Conservation (phyloP, 2,888 invertebrate species). For the Temnothorax unifasciatus region DNA sequence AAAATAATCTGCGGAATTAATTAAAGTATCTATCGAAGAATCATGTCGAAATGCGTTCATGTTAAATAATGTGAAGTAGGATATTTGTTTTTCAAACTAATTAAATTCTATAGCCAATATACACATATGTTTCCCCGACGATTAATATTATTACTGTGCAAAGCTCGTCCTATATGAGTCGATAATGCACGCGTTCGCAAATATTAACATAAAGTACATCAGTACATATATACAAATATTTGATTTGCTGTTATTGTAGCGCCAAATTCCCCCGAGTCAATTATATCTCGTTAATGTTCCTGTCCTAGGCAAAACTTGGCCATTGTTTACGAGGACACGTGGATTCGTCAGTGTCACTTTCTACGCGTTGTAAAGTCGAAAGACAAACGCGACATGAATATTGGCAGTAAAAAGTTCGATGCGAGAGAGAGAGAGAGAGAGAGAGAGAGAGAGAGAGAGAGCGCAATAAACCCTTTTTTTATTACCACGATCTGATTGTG, state of each 20-base stretch:
- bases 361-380: not conserved
- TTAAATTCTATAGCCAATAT: constrained; percentile 23
- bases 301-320: not conserved
- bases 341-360: not conserved
- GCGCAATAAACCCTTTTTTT: constrained; percentile 12
- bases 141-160: constrained; percentile 17
- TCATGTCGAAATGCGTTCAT: not conserved
- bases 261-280: constrained; percentile 1
- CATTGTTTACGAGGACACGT: not conserved
- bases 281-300: not conserved
- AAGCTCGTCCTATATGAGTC: not conserved
- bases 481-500: constrained; percentile 24
- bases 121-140: not conserved
- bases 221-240: constrained; percentile 15
- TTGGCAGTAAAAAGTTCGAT: constrained; percentile 21
- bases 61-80: not conserved
- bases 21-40: not conserved
- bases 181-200: constrained; percentile 2
- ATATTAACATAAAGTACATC: not conserved
- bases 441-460: not conserved
- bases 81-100: constrained; percentile 1
- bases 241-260: constrained; percentile 2
- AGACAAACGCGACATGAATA: constrained; percentile 1
- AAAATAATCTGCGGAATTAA: not conserved
- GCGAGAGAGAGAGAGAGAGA: not conserved